phyloP scores from a whole-genome alignment of 2,888 invertebrate genomes.

The Drosophila austrosaltans region DNA sequence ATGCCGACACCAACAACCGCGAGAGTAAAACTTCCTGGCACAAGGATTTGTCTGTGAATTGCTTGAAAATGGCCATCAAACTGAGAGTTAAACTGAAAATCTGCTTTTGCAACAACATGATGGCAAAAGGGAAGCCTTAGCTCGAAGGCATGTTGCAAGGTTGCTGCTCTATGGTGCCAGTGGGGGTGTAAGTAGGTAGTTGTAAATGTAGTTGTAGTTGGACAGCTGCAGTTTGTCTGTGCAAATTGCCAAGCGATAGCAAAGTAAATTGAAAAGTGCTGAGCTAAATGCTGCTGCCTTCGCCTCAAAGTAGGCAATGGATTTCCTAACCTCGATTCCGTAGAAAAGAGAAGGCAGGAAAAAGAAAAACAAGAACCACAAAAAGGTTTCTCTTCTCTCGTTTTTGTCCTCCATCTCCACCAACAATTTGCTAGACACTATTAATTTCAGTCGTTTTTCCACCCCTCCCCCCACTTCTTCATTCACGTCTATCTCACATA shows the following conservation, averaged over 20 bases:
- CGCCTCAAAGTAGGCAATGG: conserved; percentile 68
- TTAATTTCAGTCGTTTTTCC: conserved; percentile 48
- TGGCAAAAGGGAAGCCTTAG: neutral
- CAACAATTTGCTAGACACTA: conserved; percentile 44
- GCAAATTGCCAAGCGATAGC: conserved; percentile 71
- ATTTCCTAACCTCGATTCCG: conserved; percentile 40
- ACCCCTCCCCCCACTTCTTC: neutral
- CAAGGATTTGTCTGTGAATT: conserved; percentile 54
- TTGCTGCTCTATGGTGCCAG: neutral
- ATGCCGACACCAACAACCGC: conserved; percentile 34
- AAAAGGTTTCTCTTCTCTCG: conserved; percentile 42
- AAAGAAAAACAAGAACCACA: conserved; percentile 31
- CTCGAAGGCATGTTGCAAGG: conserved; percentile 1
- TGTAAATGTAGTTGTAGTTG: conserved; percentile 39
- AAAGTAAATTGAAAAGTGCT: conserved; percentile 73
- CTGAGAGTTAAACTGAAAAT: conserved; percentile 59
- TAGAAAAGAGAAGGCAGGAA: neutral
- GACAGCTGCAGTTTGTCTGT: conserved; percentile 74
- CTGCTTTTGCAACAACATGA: conserved; percentile 38
- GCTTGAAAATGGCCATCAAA: conserved; percentile 76
- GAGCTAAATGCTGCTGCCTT: conserved; percentile 38
- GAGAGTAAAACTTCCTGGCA: conserved; percentile 41
- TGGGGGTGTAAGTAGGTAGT: conserved; percentile 9
- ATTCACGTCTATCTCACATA: conserved; percentile 22
- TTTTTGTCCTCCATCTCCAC: conserved; percentile 10